Evolutionary conservation across 2,113 vertebrate genomes (phyloP).

Genomic region (Calypte anna): DNA sequence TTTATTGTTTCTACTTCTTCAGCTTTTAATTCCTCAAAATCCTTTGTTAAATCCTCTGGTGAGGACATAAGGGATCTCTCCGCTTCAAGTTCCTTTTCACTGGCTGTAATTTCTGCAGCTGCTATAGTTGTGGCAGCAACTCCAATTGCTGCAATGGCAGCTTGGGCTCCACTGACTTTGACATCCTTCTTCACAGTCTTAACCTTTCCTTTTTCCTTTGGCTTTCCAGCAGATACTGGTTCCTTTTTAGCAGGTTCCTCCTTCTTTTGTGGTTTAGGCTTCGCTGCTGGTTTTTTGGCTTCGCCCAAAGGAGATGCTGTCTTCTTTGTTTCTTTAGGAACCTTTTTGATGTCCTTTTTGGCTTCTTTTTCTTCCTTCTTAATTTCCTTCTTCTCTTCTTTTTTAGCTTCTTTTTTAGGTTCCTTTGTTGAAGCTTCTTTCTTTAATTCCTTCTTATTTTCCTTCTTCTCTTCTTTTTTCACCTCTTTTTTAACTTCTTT

Average conservation of each 20-base stretch:
- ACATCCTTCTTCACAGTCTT: constrained; percentile 86
- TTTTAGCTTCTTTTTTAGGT: constrained; percentile 82
- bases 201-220: constrained; percentile 87
- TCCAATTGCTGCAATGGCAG: constrained; percentile 46
- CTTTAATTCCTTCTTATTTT: constrained; percentile 80
- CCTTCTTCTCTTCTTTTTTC: constrained; percentile 86
- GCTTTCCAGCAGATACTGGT: constrained; percentile 73
- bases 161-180: constrained; percentile 74
- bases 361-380: constrained; percentile 90
- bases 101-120: constrained; percentile 29
- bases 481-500: constrained; percentile 83
- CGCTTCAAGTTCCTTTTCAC: constrained; percentile 78
- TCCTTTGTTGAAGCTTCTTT: constrained; percentile 85
- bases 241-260: constrained; percentile 87
- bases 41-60: constrained; percentile 95
- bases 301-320: constrained; percentile 69
- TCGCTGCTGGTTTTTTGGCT: constrained; percentile 81
- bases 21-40: constrained; percentile 91
- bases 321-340: constrained; percentile 88
- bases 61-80: constrained; percentile 93
- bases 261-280: constrained; percentile 89
- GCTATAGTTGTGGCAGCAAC: not conserved
- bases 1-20: constrained; percentile 83
- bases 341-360: constrained; percentile 87
- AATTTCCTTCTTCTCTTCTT: constrained; percentile 85